Evolutionary conservation across 2,888 invertebrate genomes (phyloP), one percentile per base, ranked within the genome.

Genomic region (Anoplius nigerrimus): DNA sequence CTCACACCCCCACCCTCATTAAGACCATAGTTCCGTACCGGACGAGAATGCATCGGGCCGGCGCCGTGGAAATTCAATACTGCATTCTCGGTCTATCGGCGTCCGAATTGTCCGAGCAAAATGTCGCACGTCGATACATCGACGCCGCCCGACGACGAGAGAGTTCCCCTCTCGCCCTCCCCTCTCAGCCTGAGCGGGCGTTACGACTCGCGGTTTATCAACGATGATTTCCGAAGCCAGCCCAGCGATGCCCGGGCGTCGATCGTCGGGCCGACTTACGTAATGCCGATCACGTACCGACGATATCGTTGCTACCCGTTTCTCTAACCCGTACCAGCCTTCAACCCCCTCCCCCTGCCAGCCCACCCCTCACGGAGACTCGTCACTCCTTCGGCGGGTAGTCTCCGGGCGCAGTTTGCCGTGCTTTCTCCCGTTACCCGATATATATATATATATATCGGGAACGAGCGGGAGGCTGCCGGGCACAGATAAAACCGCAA

Each of bases 271-370:
- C 6, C 48, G 16, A 16, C n/a, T 34, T 48, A 48, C 48, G 48
- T 55, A 15, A 55, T 34, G 22, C 54, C 34, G 11, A 27, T 24
- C 54, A 20, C 54, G 54, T 55, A 2, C 16, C 15, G 27, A 18
- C 54, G 54, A 55, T 55, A 34, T 55, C 54, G 54, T 27, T 55
- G 11, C 27, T 27, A 6, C n/a, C 45, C n/a, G 16, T 16, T 18
- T 48, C 48, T 13, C 48, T 48, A n/a, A 6, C 5, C 4, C 48
- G 42, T 6, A 42, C 42, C 42, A 42, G 42, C 8, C 42, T 42
- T 13, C 8, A 42, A 42, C 8, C 13, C n/a, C n/a, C n/a, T n/a
- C n/a, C n/a, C n/a, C n/a, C n/a, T n/a, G n/a, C n/a, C n/a, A n/a
- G n/a, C n/a, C n/a, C n/a, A n/a, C n/a, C n/a, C n/a, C n/a, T n/a